Evolutionary conservation across 2,113 vertebrate species (phyloP), one percentile per base, ranked within the genome.

Genomic region (Callionymus lyra): DNA sequence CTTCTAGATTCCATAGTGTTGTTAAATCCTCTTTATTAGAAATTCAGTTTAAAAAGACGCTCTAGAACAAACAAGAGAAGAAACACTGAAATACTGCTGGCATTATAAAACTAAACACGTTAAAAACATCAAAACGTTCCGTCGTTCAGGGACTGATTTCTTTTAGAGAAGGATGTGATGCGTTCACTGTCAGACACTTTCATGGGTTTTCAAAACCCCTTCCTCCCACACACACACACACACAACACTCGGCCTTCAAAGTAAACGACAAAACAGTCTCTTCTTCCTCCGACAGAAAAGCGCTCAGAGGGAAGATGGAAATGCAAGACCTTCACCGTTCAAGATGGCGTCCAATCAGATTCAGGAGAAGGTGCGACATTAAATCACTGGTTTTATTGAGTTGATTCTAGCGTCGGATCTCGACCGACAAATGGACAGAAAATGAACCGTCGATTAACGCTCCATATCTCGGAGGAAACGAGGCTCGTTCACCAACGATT

Each of bases 1-100:
- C 2, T 47, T n/a, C n/a, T n/a, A n/a, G n/a, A n/a, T n/a, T n/a
- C n/a, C n/a, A n/a, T n/a, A n/a, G n/a, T n/a, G n/a, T n/a, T n/a
- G n/a, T n/a, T n/a, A n/a, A n/a, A n/a, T n/a, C n/a, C 2, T 53
- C 65, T 69, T 76, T 69, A 63, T 69, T 77, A 65, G 19, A 77
- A 77, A 73, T 70, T 39, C 16, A 21, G 31, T 34, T 13, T 36
- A 47, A 65, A 68, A 65, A 83, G 21, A 27, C 63, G 34, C 44
- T 69, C 52, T 62, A 65, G 43, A 6, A 60, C 40, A 71, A 68
- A 75, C 34, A 54, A 63, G 55, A 6, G 53, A 63, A 31, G 52
- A 14, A 38, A 27, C 8, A 27, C 21, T 52, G 48, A 69, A 78
- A 76, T 64, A 66, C 61, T 67, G 73, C 36, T 64, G 54, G 46